These are phyloP conservation scores for Canis aureus DNA, from an alignment of 2,113 vertebrate species.

Conservation along the genomic window DNA sequence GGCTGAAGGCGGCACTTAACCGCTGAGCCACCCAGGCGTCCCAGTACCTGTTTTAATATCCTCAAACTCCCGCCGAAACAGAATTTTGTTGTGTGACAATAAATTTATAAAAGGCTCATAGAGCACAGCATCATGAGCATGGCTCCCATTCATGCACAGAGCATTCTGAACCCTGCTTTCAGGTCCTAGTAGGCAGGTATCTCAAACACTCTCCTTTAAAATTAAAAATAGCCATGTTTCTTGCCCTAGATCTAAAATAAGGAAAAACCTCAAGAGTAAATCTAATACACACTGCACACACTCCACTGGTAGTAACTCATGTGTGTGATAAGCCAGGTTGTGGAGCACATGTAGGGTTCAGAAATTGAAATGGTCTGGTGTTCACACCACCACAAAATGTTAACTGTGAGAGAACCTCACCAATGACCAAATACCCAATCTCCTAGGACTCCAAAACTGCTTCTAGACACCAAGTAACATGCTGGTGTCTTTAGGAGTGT, in stretches of 20 bases:
- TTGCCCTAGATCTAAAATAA: conserved; percentile 59
- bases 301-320: background rate
- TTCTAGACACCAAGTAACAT: background rate
- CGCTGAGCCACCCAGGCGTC: too few species aligned
- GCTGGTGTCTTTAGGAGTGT: background rate
- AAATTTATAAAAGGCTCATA: background rate
- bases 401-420: background rate
- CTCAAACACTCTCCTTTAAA: background rate
- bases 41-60: background rate
- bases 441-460: background rate
- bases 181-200: background rate
- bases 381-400: background rate
- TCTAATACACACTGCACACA: background rate
- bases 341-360: background rate
- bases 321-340: background rate
- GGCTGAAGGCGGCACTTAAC: too few species aligned
- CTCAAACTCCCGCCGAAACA: background rate
- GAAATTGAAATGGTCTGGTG: background rate
- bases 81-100: background rate
- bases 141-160: rapidly evolving
- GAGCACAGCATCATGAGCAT: rapidly evolving
- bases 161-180: background rate
- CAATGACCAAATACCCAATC: rapidly evolving
- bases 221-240: conserved; percentile 59
- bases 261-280: conserved; percentile 53